Base-by-base conservation (phyloP, 2,888 invertebrate genomes). In the Eupithecia centaureata region DNA sequence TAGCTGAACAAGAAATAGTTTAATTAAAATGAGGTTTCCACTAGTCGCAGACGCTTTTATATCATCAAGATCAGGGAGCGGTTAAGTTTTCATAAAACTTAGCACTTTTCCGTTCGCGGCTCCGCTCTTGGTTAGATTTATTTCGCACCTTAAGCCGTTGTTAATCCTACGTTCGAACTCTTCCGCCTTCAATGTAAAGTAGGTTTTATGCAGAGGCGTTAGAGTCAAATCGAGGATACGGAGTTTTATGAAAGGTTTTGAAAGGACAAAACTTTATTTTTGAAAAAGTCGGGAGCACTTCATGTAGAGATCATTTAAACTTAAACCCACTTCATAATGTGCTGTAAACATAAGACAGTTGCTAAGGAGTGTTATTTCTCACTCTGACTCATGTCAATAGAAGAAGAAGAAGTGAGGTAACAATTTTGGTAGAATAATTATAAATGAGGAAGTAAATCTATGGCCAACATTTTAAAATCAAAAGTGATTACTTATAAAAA, bases 131-230 rank as follows among this genome's bases (percentile, higher is more conserved):
- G 25, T 12, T 65, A 65, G 67, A 75, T 75, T 72, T 75, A 74
- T 74, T 65, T 71, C 65, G 33, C 73, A 73, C 74, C 74, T 73
- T 71, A 73, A 73, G 70, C 68, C 70, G 61, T 61, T 70, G 74
- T 73, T 75, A 73, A 75, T 75, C 73, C 68, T 32, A 22, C 66
- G 57, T 33, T 57, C 59, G 65, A 67, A 64, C 68, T 71, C 64
- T 27, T 10, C 15, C n/a, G 33, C 32, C 61, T 7, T 28, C 25
- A 38, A 38, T 47, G 61, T 30, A 61, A 64, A 61, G 35, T 35
- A 51, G 60, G 27, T 47, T 28, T 63, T 67, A 63, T 25, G 10
- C 30, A 13, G 5, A 30, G 30, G 57, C n/a, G 32, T 32, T 32
- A 57, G 22, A 57, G 57, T 33, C 57, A 30, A 57, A 57, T 32